phyloP scores from a whole-genome alignment of 2,113 vertebrate genomes.

The Tachuris rubrigastra region DNA sequence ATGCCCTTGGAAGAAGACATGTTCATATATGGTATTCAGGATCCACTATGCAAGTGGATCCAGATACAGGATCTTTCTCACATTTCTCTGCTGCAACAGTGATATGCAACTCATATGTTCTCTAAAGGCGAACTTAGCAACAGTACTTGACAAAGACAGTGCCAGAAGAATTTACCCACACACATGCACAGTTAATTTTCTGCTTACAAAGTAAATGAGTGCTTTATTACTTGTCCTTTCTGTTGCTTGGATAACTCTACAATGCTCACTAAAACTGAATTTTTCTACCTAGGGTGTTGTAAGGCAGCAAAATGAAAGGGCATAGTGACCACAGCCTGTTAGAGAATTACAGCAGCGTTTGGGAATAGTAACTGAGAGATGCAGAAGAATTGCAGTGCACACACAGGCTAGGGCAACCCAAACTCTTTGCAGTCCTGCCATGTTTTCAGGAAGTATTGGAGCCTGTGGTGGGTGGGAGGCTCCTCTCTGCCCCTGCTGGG shows the following conservation, averaged over 20 bases:
- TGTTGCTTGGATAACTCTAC: neutral
- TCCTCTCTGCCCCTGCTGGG: neutral
- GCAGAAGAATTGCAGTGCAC: neutral
- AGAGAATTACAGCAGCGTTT: neutral
- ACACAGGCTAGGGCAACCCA: neutral
- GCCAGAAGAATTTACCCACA: neutral
- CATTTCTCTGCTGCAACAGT: neutral
- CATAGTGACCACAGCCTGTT: neutral
- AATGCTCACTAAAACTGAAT: neutral
- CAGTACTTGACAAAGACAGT: neutral
- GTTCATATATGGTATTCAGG: neutral
- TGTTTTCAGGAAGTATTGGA: neutral
- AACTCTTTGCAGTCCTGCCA: neutral
- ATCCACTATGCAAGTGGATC: neutral
- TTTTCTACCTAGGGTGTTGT: neutral
- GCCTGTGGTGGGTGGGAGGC: rapidly evolving
- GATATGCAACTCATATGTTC: neutral
- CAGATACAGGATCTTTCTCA: neutral
- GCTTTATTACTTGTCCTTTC: slow-evolving; percentile 7
- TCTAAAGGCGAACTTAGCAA: neutral
- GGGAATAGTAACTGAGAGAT: neutral
- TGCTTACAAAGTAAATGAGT: slow-evolving; percentile 4
- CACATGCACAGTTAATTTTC: neutral
- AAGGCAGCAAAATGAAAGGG: neutral
- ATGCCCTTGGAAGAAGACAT: neutral